These are phyloP conservation scores for Rutpela maculata DNA, from an alignment of 2,888 invertebrate genomes.

Conservation along the genomic window DNA sequence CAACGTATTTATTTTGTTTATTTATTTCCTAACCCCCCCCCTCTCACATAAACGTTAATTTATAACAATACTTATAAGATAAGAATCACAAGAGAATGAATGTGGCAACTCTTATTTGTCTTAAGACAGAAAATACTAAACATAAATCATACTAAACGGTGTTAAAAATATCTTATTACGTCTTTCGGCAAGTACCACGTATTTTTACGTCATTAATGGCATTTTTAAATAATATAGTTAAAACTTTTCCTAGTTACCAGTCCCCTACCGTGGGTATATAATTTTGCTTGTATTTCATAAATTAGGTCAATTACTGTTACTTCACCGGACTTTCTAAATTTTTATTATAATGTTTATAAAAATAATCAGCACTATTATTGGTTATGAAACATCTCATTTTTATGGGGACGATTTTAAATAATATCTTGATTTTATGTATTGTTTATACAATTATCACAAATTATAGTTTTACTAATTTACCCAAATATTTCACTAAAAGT, in stretches of 20 bases:
- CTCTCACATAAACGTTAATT: not conserved
- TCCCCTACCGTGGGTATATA: not conserved
- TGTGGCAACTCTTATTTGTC: not conserved
- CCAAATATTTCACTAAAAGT: not conserved
- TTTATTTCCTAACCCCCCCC: not conserved
- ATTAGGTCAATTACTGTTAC: constrained; percentile 2
- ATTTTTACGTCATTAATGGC: not conserved
- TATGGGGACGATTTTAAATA: not conserved
- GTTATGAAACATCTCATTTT: not conserved
- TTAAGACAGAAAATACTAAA: not conserved
- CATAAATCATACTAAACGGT: no score
- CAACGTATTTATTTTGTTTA: not conserved
- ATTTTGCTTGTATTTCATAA: not conserved
- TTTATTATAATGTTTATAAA: not conserved
- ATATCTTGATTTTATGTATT: not conserved
- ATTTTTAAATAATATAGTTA: not conserved
- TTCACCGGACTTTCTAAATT: not conserved
- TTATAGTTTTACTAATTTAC: not conserved
- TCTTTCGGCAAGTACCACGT: not conserved
- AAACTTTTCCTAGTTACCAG: not conserved
- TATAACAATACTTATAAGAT: not conserved
- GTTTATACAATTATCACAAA: not conserved
- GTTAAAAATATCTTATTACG: not conserved
- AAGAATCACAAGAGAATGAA: not conserved
- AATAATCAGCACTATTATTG: constrained; percentile 4